These are phyloP conservation scores for Dallia pectoralis DNA, from an alignment of 2,797 vertebrate genomes.

Conservation along the genomic window DNA sequence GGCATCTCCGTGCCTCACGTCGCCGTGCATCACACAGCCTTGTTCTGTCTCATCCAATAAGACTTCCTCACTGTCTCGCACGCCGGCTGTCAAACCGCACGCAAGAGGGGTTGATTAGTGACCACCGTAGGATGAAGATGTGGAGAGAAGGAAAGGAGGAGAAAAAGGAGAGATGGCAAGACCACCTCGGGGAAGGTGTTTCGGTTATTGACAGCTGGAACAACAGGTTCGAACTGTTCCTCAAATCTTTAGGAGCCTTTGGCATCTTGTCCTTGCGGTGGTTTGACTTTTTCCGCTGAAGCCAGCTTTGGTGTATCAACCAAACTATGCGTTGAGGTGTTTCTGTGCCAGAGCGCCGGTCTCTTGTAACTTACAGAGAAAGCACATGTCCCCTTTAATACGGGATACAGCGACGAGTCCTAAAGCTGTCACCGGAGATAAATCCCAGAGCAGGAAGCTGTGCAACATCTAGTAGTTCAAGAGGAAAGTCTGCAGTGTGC, in stretches of 20 bases:
- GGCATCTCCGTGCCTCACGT: no score
- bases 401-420: neutral
- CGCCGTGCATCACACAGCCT: neutral
- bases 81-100: neutral
- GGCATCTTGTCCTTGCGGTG: no score
- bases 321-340: no score
- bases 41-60: neutral
- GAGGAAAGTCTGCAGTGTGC: no score
- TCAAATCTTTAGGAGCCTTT: neutral
- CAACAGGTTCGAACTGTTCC: neutral
- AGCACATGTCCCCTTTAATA: neutral
- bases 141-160: neutral
- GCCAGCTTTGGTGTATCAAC: no score
- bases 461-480: no score
- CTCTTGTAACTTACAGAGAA: no score
- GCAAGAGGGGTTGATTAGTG: neutral
- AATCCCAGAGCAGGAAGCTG: no score
- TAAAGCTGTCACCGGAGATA: no score
- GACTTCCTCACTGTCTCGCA: neutral
- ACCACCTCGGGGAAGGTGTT: neutral
- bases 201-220: neutral
- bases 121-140: neutral
- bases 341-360: no score
- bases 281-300: no score
- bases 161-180: neutral